Evolutionary conservation across 2,888 invertebrate genomes (phyloP).

Genomic region (Matsumyia berberina): DNA sequence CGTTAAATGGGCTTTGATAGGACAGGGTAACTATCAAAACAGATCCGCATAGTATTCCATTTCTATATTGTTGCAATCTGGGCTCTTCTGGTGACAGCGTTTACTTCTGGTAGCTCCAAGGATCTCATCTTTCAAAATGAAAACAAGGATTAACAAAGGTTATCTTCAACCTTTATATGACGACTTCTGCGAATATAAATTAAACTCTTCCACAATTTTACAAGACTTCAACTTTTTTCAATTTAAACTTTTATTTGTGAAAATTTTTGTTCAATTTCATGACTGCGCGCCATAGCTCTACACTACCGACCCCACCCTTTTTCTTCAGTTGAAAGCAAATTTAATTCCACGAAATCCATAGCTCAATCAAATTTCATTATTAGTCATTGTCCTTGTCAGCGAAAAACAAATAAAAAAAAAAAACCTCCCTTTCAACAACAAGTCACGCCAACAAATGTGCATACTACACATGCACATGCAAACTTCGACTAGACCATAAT

Average conservation of each 20-base stretch:
- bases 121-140: too few relatives aligned
- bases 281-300: not conserved
- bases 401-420: not conserved
- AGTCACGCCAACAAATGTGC: conserved; percentile 54
- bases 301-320: conserved; percentile 22
- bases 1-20: too few relatives aligned
- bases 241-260: not conserved
- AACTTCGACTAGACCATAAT: conserved; percentile 4
- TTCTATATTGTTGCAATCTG: too few relatives aligned
- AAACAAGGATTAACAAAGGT: not conserved
- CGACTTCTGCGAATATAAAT: not conserved
- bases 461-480: conserved; percentile 17
- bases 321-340: not conserved
- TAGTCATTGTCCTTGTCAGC: conserved; percentile 62
- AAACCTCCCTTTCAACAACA: conserved; percentile 8
- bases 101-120: too few relatives aligned
- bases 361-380: conserved; percentile 45
- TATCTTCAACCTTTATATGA: not conserved
- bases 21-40: too few relatives aligned
- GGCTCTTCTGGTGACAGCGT: too few relatives aligned
- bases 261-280: not conserved
- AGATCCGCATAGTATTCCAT: too few relatives aligned
- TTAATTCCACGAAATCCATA: conserved; percentile 23
- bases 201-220: not conserved
- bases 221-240: not conserved